phyloP scores from a whole-genome alignment of 2,888 invertebrate species.

The Apodemia zela region DNA sequence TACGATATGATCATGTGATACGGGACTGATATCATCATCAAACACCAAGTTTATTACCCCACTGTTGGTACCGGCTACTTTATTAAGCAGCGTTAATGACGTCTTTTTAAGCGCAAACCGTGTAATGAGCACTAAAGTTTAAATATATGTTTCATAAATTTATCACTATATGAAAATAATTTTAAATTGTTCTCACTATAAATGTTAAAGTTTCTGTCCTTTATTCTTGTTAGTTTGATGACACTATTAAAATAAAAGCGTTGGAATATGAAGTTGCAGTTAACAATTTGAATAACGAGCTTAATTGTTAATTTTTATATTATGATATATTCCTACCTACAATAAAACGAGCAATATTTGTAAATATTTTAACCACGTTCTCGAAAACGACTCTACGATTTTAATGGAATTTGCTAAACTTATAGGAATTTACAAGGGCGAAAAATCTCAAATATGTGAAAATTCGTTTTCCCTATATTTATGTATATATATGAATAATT shows the following conservation, averaged over 20 bases:
- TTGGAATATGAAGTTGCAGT: not conserved
- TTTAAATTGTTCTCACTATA: slow-evolving; percentile 1
- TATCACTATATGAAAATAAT: slow-evolving; percentile 9
- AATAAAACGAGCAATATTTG: too few relatives aligned
- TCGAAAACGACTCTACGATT: too few relatives aligned
- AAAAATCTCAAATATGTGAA: too few relatives aligned
- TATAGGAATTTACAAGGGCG: too few relatives aligned
- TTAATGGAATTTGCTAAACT: too few relatives aligned
- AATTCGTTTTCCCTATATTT: too few relatives aligned
- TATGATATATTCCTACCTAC: too few relatives aligned
- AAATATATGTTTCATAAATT: slow-evolving; percentile 15
- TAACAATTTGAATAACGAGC: not conserved
- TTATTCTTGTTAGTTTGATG: slow-evolving; percentile 4
- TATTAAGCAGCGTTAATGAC: slow-evolving; percentile 15
- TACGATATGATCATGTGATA: slow-evolving; percentile 60
- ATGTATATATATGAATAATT: too few relatives aligned
- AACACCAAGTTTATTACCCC: slow-evolving; percentile 15
- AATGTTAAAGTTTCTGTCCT: not conserved
- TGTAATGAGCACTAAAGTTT: slow-evolving; percentile 16
- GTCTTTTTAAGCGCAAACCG: not conserved
- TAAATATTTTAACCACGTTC: too few relatives aligned
- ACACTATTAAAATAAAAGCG: slow-evolving; percentile 1
- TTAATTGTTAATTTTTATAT: not conserved
- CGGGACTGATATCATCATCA: slow-evolving; percentile 54
- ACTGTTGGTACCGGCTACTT: slow-evolving; percentile 7